Conservation (phyloP, 2,888 invertebrate species). For the Schrankia costaestrigalis region DNA sequence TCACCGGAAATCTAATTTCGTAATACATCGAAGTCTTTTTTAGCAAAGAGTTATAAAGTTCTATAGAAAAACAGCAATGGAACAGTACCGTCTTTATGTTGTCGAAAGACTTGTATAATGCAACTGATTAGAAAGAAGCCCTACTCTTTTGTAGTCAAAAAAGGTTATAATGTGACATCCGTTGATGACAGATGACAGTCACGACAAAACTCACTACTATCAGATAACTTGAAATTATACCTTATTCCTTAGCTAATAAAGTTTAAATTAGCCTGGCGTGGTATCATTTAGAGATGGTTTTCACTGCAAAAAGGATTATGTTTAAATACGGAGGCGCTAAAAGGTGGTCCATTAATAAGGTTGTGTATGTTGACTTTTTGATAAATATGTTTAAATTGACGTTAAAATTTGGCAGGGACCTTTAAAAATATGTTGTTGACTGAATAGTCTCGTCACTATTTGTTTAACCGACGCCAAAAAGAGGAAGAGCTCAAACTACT, state of each 20-base stretch:
- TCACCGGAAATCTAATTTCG: no score
- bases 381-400: constrained; percentile 50
- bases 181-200: constrained; percentile 68
- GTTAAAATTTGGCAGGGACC: constrained; percentile 45
- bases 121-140: constrained; percentile 47
- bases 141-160: constrained; percentile 37
- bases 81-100: constrained; percentile 1
- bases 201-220: constrained; percentile 13
- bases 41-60: background rate
- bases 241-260: constrained; percentile 14
- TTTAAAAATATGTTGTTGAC: no score
- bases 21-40: no score
- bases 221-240: constrained; percentile 14
- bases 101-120: constrained; percentile 31
- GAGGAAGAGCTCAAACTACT: no score
- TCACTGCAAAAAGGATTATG: constrained; percentile 43
- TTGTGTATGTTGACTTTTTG: constrained; percentile 47
- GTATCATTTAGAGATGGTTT: constrained; percentile 16
- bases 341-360: constrained; percentile 58
- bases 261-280: constrained; percentile 2
- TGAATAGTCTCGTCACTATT: no score
- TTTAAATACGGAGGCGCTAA: constrained; percentile 71
- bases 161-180: constrained; percentile 66
- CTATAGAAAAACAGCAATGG: constrained; percentile 15
- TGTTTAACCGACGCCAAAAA: no score